A percentile compares a stretch with the other conserved stretches of the same genome.
Evolutionary conservation across 64 coral and sea anemone genomes (phyloP).

Genomic region (Porites lutea): DNA sequence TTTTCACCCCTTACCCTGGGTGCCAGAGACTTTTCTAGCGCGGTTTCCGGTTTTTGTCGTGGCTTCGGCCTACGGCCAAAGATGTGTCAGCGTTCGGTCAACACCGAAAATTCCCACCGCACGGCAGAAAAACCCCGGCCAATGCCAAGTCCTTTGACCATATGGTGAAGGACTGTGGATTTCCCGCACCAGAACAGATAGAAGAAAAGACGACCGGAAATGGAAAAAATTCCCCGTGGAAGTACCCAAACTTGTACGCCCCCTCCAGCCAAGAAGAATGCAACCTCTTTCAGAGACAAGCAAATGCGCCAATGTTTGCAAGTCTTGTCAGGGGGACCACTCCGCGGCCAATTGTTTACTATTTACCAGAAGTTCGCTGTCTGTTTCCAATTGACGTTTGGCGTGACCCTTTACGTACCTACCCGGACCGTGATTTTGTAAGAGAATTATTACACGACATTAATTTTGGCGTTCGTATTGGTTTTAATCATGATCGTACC

Average conservation of each 20-base stretch:
- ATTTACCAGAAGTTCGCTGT: not conserved
- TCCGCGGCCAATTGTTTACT: not conserved
- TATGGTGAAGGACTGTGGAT: too few species aligned
- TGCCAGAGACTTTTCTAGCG: too few species aligned
- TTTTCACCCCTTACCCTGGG: too few species aligned
- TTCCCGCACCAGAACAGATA: too few species aligned
- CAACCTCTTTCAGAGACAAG: constrained; percentile 28
- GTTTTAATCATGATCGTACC: not conserved
- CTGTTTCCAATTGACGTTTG: not conserved
- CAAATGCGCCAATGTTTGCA: constrained; percentile 21
- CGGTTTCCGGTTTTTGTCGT: too few species aligned
- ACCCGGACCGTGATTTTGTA: constrained; percentile 15
- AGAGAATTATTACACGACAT: not conserved
- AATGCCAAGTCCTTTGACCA: too few species aligned
- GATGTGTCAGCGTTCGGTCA: too few species aligned
- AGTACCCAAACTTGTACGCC: not conserved
- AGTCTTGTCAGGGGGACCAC: constrained; percentile 21
- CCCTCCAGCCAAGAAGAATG: not conserved
- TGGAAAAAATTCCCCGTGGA: too few species aligned
- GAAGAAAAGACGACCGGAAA: too few species aligned
- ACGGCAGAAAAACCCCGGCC: too few species aligned
- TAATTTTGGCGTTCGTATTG: constrained; percentile 22
- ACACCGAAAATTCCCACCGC: too few species aligned
- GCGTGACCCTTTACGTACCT: not conserved
- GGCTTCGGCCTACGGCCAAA: too few species aligned